phyloP scores from a whole-genome alignment of 2,888 invertebrate species.

The Aspidiotus destructor region DNA sequence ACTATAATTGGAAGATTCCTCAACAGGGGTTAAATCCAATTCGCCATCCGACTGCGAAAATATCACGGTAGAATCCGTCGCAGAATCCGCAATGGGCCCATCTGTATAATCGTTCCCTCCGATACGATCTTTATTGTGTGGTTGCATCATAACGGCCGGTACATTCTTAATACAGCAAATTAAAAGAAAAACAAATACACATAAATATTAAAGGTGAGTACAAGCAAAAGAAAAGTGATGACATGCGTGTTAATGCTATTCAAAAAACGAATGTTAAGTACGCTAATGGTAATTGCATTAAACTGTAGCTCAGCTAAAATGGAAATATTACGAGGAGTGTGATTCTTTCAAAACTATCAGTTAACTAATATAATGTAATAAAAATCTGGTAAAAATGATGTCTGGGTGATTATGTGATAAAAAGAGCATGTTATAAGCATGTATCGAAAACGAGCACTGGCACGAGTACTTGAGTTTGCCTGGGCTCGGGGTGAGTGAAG shows the following conservation, averaged over 20 bases:
- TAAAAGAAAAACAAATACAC: slow-evolving; percentile 8
- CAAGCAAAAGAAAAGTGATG: slow-evolving; percentile 14
- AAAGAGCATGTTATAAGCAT: no score
- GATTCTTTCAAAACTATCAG: no score
- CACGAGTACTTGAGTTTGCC: no score
- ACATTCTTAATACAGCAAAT: slow-evolving; percentile 23
- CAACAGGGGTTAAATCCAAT: background rate
- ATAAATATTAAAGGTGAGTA: slow-evolving; percentile 23
- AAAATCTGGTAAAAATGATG: no score
- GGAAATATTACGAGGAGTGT: no score
- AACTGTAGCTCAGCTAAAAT: no score
- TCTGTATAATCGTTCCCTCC: background rate
- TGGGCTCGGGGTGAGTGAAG: no score
- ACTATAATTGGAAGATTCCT: background rate
- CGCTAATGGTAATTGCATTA: no score
- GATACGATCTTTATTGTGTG: background rate
- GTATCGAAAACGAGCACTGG: no score
- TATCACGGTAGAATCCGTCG: background rate
- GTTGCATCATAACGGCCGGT: slow-evolving; percentile 1
- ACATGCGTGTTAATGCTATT: slow-evolving; percentile 21
- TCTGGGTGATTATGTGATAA: no score
- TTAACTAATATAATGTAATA: no score
- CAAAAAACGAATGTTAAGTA: no score
- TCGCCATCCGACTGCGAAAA: background rate
- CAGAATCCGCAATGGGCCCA: background rate